Evolutionary conservation across 2,113 vertebrate species (phyloP).

Genomic region (Circaetus gallicus): DNA sequence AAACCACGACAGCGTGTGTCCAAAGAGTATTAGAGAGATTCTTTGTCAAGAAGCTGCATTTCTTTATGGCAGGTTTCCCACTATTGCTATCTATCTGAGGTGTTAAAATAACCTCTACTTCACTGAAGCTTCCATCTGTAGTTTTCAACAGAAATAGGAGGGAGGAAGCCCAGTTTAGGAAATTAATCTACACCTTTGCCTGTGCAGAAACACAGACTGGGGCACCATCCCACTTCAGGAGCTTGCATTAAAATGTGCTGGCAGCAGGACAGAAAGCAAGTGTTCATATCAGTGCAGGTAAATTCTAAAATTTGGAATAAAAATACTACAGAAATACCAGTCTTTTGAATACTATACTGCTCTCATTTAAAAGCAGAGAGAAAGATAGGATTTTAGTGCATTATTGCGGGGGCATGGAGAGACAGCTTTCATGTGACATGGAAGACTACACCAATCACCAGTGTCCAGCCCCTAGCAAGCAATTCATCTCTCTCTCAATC

Average conservation of each 20-base stretch:
- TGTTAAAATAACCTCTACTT: not conserved
- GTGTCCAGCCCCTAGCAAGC: not conserved
- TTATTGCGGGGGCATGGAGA: not conserved
- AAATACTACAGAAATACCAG: not conserved
- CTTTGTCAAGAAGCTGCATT: not conserved
- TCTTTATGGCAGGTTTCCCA: not conserved
- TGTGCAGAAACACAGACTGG: not conserved
- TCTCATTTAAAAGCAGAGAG: not conserved
- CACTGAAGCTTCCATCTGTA: not conserved
- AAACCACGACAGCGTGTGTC: not conserved
- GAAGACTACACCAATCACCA: not conserved
- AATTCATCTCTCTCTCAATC: not conserved
- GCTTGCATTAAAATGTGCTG: not conserved
- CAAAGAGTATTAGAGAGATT: not conserved
- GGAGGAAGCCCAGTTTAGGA: conserved; percentile 39
- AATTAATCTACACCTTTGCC: conserved; percentile 32
- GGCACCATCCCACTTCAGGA: not conserved
- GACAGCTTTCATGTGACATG: not conserved
- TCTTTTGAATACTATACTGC: not conserved
- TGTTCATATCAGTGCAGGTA: not conserved
- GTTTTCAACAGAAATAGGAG: not conserved
- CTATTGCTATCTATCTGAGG: not conserved
- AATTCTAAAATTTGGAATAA: not conserved
- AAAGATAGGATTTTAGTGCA: not conserved
- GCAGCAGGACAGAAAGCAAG: conserved; percentile 29